A percentile compares a stretch with the other conserved stretches of the same genome.
phyloP scores from a whole-genome alignment of 2,888 invertebrate genomes.

The Ceramica pisi region DNA sequence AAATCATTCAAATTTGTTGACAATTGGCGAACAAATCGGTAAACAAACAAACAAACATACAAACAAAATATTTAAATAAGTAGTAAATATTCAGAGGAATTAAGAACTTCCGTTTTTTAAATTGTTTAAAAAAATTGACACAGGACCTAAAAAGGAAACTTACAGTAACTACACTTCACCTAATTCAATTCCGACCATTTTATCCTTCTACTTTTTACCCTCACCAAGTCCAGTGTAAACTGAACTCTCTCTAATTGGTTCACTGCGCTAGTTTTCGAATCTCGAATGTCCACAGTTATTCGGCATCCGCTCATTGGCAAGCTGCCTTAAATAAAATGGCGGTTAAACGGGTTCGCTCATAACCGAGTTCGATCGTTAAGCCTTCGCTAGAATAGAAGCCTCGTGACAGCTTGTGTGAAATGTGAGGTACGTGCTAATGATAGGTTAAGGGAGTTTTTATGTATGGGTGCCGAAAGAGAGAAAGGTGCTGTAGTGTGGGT shows the following conservation, averaged over 20 bases:
- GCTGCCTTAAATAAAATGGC: constrained; percentile 81
- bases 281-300: constrained; percentile 67
- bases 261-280: constrained; percentile 69
- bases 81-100: no score
- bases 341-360: constrained; percentile 72
- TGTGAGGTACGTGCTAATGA: constrained; percentile 51
- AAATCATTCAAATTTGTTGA: no score
- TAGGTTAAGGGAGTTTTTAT: background rate
- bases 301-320: constrained; percentile 77
- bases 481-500: background rate
- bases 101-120: no score
- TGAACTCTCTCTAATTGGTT: constrained; percentile 67
- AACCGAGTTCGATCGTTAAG: constrained; percentile 75
- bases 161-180: background rate
- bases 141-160: background rate
- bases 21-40: no score
- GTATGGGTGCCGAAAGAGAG: background rate
- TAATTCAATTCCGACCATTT: constrained; percentile 34
- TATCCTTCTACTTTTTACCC: constrained; percentile 52
- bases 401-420: constrained; percentile 49
- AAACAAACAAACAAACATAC: no score
- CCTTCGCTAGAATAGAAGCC: constrained; percentile 56
- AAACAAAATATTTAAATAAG: no score
- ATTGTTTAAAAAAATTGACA: no score
- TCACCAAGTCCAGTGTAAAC: constrained; percentile 37